Evolutionary conservation across 2,888 invertebrate species (phyloP), one percentile per base, ranked within the genome.

Genomic region (Blera fallax): DNA sequence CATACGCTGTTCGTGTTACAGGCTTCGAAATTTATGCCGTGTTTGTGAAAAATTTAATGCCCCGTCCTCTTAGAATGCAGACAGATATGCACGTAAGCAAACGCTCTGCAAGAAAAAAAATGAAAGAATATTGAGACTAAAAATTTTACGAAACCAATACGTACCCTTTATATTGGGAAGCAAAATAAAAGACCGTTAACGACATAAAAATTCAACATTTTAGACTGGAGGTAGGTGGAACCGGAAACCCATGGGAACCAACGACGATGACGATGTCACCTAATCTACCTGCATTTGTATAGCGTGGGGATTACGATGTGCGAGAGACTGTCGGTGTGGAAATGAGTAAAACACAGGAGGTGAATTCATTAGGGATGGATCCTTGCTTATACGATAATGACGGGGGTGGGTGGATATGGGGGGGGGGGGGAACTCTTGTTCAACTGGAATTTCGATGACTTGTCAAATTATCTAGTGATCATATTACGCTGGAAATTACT

Each of bases 381-480:
- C 58, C 40, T n/a, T n/a, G n/a, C n/a, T n/a, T n/a, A n/a, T n/a
- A n/a, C n/a, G n/a, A n/a, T n/a, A n/a, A n/a, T n/a, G n/a, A n/a
- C n/a, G n/a, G n/a, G n/a, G n/a, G n/a, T n/a, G n/a, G n/a, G n/a
- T n/a, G 34, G 2, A 64, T 52, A 10, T 7, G 10, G 27, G 1
- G 16, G 34, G 29, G 5, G n/a, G 11, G 34, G 29, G 48, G 60
- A 69, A 24, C 37, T 32, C 73, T 62, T 73, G 62, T 69, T 74
- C 69, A 56, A 32, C 34, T 62, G 62, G 54, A 76, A 65, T 81
- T 81, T 81, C 64, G 65, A 85, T 81, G 81, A 77, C 70, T 85
- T 76, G 85, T 81, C 81, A 81, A 85, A 85, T 85, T 81, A 81
- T 76, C 76, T 60, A 72, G 76, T 80, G 76, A 85, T 85, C 74